These are phyloP conservation scores for Taenaris catops DNA, from an alignment of 2,888 invertebrate species.

Conservation along the genomic window DNA sequence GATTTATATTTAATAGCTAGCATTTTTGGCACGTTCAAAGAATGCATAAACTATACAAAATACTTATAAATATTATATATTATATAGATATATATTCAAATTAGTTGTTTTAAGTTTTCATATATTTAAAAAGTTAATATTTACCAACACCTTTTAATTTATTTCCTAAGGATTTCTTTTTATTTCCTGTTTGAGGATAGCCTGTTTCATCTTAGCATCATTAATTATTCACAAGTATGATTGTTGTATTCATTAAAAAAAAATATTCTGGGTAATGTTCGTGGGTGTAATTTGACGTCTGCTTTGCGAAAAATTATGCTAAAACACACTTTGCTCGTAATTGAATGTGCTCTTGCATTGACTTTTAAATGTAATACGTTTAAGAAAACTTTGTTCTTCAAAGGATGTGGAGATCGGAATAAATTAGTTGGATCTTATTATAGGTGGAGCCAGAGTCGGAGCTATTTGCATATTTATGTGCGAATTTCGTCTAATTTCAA, in stretches of 20 bases:
- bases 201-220: too few species aligned
- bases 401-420: conserved; percentile 24
- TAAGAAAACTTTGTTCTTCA: conserved; percentile 25
- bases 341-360: conserved; percentile 54
- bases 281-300: conserved; percentile 42
- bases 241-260: conserved; percentile 22
- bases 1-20: too few species aligned
- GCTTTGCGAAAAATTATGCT: conserved; percentile 47
- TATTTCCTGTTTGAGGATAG: too few species aligned
- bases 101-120: too few species aligned
- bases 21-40: too few species aligned
- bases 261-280: conserved; percentile 18
- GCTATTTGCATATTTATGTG: conserved; percentile 18
- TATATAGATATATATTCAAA: too few species aligned
- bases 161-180: too few species aligned
- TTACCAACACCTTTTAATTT: too few species aligned
- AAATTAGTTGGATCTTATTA: conserved; percentile 21
- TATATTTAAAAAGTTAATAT: too few species aligned
- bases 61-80: too few species aligned
- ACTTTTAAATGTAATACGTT: conserved; percentile 53
- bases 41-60: too few species aligned
- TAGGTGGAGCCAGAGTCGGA: conserved; percentile 11
- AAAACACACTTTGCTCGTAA: conserved; percentile 48
- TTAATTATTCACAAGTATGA: too few species aligned
- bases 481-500: conserved; percentile 12